A percentile compares a stretch with the other conserved stretches of the same genome.
Conservation (phyloP, 2,797 vertebrate genomes). For the Coendou prehensilis region DNA sequence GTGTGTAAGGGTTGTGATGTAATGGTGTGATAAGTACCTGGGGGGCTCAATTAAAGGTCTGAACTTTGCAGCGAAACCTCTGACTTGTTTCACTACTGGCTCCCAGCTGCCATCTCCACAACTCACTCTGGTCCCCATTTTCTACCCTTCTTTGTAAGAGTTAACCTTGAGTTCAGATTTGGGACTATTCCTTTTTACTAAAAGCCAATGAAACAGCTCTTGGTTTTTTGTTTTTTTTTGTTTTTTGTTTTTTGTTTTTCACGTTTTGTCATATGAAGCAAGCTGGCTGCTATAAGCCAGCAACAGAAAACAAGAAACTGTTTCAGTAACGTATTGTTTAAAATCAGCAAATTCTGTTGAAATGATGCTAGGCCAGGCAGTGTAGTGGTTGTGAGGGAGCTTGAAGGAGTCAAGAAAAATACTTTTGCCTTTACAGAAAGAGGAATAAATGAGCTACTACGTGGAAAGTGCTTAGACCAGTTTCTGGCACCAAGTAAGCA, state of each 20-base stretch:
- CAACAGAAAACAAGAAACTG: slow-evolving; percentile 70
- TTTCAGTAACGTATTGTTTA: slow-evolving; percentile 70
- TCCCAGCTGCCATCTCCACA: not conserved
- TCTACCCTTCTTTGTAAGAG: not conserved
- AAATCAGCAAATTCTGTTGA: slow-evolving; percentile 67
- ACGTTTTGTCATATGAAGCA: slow-evolving; percentile 44
- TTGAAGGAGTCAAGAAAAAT: slow-evolving; percentile 50
- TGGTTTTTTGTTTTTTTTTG: slow-evolving; percentile 64
- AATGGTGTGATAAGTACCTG: not conserved
- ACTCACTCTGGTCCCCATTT: not conserved
- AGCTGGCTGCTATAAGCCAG: slow-evolving; percentile 40
- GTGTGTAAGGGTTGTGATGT: not conserved
- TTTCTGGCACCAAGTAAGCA: slow-evolving; percentile 67
- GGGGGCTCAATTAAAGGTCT: not conserved
- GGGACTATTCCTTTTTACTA: not conserved
- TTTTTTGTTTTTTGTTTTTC: slow-evolving; percentile 63
- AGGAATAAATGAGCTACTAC: slow-evolving; percentile 61
- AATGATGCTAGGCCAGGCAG: slow-evolving; percentile 50
- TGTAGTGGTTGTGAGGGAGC: slow-evolving; percentile 30
- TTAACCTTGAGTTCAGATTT: slow-evolving; percentile 41
- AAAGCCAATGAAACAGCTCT: slow-evolving; percentile 53
- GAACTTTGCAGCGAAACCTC: not conserved
- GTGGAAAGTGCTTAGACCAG: slow-evolving; percentile 57
- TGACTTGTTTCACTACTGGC: not conserved
- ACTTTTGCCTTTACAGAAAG: slow-evolving; percentile 62